Base-by-base conservation (phyloP, 2,113 vertebrate genomes). In the Oryzias curvinotus region DNA sequence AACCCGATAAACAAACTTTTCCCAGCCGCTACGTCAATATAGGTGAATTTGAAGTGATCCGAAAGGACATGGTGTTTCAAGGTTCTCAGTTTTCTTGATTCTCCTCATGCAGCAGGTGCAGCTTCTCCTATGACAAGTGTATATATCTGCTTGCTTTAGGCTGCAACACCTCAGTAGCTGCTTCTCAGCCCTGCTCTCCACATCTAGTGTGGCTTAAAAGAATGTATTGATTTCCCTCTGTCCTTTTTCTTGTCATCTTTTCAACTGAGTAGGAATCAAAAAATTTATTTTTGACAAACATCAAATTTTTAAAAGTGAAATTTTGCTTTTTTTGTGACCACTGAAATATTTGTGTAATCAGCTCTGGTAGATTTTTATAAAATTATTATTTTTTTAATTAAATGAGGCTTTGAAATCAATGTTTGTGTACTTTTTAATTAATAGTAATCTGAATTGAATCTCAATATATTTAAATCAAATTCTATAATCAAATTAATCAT, bases 231-330 rank as follows among this genome's bases (percentile, higher is more conserved):
- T 51, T 52, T 18, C 36, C 44, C 41, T 62, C 36, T 53, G 59
- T 48, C 56, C 44, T 52, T 41, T 41, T 1, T 59, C 25, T 49
- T 70, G 71, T 75, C 73, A 67, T 70, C 77, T 61, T 62, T 62
- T 17, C 2, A 3, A 57, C 61, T 30, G 16, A 71, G 65, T 53
- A 68, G 55, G 48, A 73, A 49, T 44, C 47, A 4, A 62, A 10
- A 58, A 68, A 67, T 23, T n/a, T 41, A 28, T 73, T 49, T 55
- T 42, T 60, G 45, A 55, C 7, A 14, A 23, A 65, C 68, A 58
- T 12, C 8, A 51, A 14, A 48, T 53, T 66, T 6, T 44, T n/a
- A 36, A 36, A 10, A 10, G 30, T 36, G 30, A 7, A 36, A 36
- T 36, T 36, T 7, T 36, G 30, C 30, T 36, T 36, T 36, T 8